These are phyloP conservation scores for Euleptes europaea DNA, from an alignment of 2,113 vertebrate genomes.

Conservation along the genomic window DNA sequence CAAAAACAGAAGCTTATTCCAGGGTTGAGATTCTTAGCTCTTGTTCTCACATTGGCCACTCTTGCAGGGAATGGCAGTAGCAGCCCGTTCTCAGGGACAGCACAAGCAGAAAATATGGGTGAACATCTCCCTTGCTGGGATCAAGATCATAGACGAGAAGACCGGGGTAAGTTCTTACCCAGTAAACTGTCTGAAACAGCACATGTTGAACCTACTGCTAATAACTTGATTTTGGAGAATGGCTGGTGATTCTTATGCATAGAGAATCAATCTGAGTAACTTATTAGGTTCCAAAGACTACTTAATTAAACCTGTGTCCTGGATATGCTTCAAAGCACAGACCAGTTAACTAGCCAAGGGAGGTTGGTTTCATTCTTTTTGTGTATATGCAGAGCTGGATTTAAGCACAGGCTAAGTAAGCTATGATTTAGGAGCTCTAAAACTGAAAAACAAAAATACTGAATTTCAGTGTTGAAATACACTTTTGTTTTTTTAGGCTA, in stretches of 20 bases:
- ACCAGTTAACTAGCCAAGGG: neutral
- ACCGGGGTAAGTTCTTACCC: constrained; percentile 86
- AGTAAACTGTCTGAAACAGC: neutral
- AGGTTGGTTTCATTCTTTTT: no score
- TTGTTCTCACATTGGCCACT: neutral
- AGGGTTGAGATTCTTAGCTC: neutral
- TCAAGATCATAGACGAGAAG: constrained; percentile 95
- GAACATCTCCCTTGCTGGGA: constrained; percentile 92
- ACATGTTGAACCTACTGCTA: neutral
- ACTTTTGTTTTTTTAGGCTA: no score
- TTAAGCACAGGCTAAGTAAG: no score
- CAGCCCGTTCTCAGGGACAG: constrained; percentile 94
- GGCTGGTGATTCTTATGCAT: neutral
- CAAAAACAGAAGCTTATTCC: no score
- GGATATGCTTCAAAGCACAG: neutral
- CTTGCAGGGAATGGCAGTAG: constrained; percentile 89
- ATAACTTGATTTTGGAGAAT: neutral
- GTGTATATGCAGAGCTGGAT: no score
- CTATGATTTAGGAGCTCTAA: no score
- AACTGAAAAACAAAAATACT: no score
- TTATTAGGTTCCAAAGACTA: neutral
- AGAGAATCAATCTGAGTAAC: neutral
- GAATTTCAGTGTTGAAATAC: no score
- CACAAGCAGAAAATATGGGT: constrained; percentile 96
- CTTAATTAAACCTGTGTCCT: neutral